Evolutionary conservation across 2,797 vertebrate genomes (phyloP).

Genomic region (Ptychobarbus kaznakovi): DNA sequence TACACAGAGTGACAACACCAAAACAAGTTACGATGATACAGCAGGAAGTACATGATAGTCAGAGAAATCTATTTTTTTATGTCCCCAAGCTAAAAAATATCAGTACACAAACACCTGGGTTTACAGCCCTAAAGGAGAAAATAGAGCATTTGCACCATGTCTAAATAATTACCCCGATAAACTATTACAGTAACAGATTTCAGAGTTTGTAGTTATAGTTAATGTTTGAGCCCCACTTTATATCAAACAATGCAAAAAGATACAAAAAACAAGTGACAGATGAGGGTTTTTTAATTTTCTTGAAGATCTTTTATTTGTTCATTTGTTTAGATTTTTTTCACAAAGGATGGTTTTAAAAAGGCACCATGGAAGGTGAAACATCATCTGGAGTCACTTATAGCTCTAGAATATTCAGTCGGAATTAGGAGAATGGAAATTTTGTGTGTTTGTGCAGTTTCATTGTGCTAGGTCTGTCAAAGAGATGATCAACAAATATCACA

Average conservation of each 20-base stretch:
- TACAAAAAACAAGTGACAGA: not conserved
- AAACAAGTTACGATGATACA: constrained; percentile 58
- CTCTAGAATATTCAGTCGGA: not conserved
- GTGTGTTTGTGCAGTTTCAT: not conserved
- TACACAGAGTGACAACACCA: constrained; percentile 59
- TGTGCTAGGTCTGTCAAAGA: not conserved
- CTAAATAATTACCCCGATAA: constrained; percentile 64
- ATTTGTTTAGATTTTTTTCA: constrained; percentile 65
- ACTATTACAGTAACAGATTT: constrained; percentile 64
- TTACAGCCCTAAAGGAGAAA: constrained; percentile 62
- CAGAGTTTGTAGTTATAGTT: constrained; percentile 28
- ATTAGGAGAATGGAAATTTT: constrained; percentile 46
- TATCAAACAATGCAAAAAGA: constrained; percentile 53
- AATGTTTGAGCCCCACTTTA: constrained; percentile 39
- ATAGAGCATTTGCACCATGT: constrained; percentile 72
- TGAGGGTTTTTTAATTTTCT: constrained; percentile 56
- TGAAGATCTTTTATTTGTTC: constrained; percentile 18
- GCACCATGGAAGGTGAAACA: constrained; percentile 77
- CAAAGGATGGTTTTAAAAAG: constrained; percentile 72
- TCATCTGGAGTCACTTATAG: constrained; percentile 49
- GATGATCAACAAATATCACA: constrained; percentile 7
- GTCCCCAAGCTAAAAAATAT: constrained; percentile 22
- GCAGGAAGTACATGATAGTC: constrained; percentile 59
- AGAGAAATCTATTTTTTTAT: constrained; percentile 36
- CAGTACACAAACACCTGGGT: constrained; percentile 34